Conservation (phyloP, 2,888 invertebrate species). For the Brenthis hecate region DNA sequence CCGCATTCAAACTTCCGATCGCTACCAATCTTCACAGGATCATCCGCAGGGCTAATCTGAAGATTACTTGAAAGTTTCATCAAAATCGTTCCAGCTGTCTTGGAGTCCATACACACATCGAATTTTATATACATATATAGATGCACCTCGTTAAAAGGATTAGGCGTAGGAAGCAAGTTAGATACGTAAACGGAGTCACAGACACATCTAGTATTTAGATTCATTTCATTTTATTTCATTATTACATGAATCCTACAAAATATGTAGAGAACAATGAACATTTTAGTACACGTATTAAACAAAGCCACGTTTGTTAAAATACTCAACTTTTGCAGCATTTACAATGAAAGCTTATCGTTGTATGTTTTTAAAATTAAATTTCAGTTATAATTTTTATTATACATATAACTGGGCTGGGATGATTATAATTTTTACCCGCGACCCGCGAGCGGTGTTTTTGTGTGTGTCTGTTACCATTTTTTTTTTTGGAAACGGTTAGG, state of each 20-base stretch:
- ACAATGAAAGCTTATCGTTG: slow-evolving; percentile 16
- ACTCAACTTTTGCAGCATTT: slow-evolving; percentile 17
- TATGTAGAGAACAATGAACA: slow-evolving; percentile 15
- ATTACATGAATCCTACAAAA: slow-evolving; percentile 14
- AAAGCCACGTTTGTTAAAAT: slow-evolving; percentile 14
- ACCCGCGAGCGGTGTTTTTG: background rate
- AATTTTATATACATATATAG: too few relatives aligned
- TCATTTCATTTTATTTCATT: slow-evolving; percentile 6
- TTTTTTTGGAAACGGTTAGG: too few relatives aligned
- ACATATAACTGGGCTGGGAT: background rate
- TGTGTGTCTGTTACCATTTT: background rate
- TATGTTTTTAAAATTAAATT: slow-evolving; percentile 10
- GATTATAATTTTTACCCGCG: background rate
- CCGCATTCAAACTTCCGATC: too few relatives aligned
- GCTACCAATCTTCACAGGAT: too few relatives aligned
- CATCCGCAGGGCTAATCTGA: too few relatives aligned
- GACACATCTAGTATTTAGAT: too few relatives aligned
- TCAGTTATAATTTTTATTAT: slow-evolving; percentile 11
- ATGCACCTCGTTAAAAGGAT: too few relatives aligned
- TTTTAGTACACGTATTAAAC: slow-evolving; percentile 7
- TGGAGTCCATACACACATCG: too few relatives aligned
- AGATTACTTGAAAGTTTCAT: too few relatives aligned
- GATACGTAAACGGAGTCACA: too few relatives aligned
- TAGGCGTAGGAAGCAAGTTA: too few relatives aligned
- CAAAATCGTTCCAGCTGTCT: too few relatives aligned